These are phyloP conservation scores for Tokudaia muenninki DNA, from an alignment of 2,797 vertebrate genomes.

Conservation along the genomic window DNA sequence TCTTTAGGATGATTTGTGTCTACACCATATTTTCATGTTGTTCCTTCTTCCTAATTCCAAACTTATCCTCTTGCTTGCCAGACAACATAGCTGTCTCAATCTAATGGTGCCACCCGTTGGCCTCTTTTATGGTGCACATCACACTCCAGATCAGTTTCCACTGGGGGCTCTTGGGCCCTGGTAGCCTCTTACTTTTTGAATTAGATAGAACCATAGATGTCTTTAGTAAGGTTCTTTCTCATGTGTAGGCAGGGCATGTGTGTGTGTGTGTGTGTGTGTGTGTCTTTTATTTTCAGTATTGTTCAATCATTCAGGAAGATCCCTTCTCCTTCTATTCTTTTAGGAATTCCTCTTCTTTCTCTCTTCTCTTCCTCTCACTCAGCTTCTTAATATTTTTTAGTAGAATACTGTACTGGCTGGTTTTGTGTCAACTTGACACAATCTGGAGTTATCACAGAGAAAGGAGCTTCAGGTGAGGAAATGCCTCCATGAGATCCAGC, in stretches of 20 bases:
- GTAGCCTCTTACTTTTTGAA: neutral
- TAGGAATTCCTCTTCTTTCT: neutral
- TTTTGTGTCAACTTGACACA: too few relatives aligned
- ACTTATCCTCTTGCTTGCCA: neutral
- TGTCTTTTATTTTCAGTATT: neutral
- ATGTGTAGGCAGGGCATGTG: neutral
- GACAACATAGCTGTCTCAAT: slow-evolving; percentile 58
- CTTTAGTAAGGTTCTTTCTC: neutral
- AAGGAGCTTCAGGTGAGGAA: too few relatives aligned
- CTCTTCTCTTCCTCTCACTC: neutral
- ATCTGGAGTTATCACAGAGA: too few relatives aligned
- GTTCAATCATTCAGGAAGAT: neutral
- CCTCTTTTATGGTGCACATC: neutral
- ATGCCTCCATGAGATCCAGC: too few relatives aligned
- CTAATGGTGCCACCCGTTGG: slow-evolving; percentile 63
- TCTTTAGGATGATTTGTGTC: neutral
- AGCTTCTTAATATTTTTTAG: neutral
- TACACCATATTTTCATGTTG: neutral
- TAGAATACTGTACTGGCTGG: neutral
- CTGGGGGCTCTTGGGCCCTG: neutral
- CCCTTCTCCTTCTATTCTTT: neutral
- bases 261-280: too few relatives aligned
- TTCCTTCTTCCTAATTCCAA: neutral
- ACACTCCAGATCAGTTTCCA: neutral
- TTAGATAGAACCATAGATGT: neutral